Conservation (phyloP, 2,113 vertebrate species). For the Hiodon tergisus region DNA sequence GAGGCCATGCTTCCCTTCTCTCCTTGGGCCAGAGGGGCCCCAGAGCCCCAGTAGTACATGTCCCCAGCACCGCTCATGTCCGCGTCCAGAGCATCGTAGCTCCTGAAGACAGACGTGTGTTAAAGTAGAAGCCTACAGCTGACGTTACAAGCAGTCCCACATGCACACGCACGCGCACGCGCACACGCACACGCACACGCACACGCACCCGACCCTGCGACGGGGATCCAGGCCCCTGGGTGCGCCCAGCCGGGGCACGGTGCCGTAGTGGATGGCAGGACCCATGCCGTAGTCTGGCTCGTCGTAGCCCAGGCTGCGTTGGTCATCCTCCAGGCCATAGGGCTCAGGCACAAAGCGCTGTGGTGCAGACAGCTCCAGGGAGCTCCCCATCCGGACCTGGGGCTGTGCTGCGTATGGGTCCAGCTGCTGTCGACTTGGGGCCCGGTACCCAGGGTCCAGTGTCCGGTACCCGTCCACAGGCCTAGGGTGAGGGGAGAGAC, state of each 20-base stretch:
- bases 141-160: neutral
- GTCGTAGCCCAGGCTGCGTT: constrained; percentile 85
- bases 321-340: constrained; percentile 86
- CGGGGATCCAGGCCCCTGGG: constrained; percentile 59
- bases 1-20: constrained; percentile 89
- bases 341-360: constrained; percentile 81
- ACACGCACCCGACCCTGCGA: constrained; percentile 75
- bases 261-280: constrained; percentile 76
- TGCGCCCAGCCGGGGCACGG: constrained; percentile 70
- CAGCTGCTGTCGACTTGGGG: constrained; percentile 75
- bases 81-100: constrained; percentile 85
- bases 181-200: neutral
- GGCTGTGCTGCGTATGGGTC: constrained; percentile 90
- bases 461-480: constrained; percentile 66
- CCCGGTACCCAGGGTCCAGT: constrained; percentile 74
- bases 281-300: constrained; percentile 83
- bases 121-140: no score
- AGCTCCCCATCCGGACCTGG: constrained; percentile 84
- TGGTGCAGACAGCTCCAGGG: constrained; percentile 71
- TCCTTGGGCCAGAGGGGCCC: constrained; percentile 78
- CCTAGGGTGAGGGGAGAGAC: constrained; percentile 32
- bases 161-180: neutral
- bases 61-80: constrained; percentile 71
- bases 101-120: constrained; percentile 56
- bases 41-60: constrained; percentile 75